Base-by-base conservation (phyloP, 2,113 vertebrate species). In the Forbesichthys agassizii region DNA sequence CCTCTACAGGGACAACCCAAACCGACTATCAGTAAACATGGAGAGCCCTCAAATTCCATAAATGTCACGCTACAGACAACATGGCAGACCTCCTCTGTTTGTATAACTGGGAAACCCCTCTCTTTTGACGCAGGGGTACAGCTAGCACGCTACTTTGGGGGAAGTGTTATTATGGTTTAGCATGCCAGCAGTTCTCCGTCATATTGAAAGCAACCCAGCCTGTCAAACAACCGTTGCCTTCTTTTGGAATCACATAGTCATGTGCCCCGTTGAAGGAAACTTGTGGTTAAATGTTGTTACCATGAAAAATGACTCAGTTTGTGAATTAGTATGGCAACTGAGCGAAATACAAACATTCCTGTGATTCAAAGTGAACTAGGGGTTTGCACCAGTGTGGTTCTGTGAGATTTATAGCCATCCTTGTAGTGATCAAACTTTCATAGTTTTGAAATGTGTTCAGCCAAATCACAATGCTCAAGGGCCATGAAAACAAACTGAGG, bases 151-250 rank as follows among this genome's bases (percentile, higher is more conserved):
- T 71, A 80, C 69, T 77, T 77, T 68, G 75, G 65, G 77, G 66
- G 75, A 71, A 64, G 84, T 73, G 80, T 81, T 86, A 84, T 89
- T 89, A 85, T 88, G 84, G 82, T 86, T 86, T 71, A 73, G 80
- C 85, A 79, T 85, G 86, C 85, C 86, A 88, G 80, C 88, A 84
- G 79, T 74, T 88, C 84, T 78, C 70, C 79, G 72, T 88, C 84
- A 81, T 88, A 80, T 78, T 64, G 82, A 80, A 84, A 82, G 79
- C 84, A 86, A 87, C 71, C 87, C 20, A 11, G 73, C 64, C 74
- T 90, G 87, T 89, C 89, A 90, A 88, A 91, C 88, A 91, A 89
- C 82, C 54, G 66, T 10, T 79, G 80, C 68, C 69, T 74, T 78
- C 79, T 52, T 73, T n/a, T 61, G 62, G 77, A 80, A 59, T 69